Evolutionary conservation across 2,888 invertebrate species (phyloP), one percentile per base, ranked within the genome.

Genomic region (Hyposoter dolosus): DNA sequence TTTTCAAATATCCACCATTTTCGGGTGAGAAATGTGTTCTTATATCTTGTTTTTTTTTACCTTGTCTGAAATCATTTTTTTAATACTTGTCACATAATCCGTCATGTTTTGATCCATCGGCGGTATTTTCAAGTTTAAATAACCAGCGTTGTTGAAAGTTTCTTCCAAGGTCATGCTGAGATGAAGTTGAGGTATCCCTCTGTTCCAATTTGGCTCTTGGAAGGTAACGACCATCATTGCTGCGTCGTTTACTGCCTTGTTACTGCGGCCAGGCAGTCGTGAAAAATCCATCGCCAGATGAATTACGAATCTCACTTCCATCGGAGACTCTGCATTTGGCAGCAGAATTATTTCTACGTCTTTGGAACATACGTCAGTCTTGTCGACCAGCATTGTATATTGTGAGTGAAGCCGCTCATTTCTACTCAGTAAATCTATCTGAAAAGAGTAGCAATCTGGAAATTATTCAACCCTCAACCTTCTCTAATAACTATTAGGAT

Each of bases 281-380:
- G 96, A 95, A 88, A 95, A 96, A 90, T 97, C 96, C 45, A 97
- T 94, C 89, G 96, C 95, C 3, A 97, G 94, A 90, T 95, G 95
- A 84, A 97, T 96, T 45, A 97, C 91, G 91, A 97, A 96, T 91
- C 95, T 95, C 0, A 96, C 95, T 82, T 93, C 93, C 1, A 66
- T 75, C 23, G 91, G 89, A 32, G 89, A 88, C 43, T 95, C 93
- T 88, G 96, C 96, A 85, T 94, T 94, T 32, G 92, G 92, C n/a
- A 95, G 95, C 5, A 96, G 95, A 92, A 95, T 95, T 43, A 97
- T 95, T 94, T 97, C 97, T 75, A 97, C 94, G 91, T 97, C 96
- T 83, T 95, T 94, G 85, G 95, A 94, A 68, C 94, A 93, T 69
- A 96, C 95, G 56, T 95, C 93, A 23, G 95, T 94, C 89, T 95